These are phyloP conservation scores for Drosophila kohkoa DNA, from an alignment of 1,140 invertebrate genomes.

Conservation along the genomic window DNA sequence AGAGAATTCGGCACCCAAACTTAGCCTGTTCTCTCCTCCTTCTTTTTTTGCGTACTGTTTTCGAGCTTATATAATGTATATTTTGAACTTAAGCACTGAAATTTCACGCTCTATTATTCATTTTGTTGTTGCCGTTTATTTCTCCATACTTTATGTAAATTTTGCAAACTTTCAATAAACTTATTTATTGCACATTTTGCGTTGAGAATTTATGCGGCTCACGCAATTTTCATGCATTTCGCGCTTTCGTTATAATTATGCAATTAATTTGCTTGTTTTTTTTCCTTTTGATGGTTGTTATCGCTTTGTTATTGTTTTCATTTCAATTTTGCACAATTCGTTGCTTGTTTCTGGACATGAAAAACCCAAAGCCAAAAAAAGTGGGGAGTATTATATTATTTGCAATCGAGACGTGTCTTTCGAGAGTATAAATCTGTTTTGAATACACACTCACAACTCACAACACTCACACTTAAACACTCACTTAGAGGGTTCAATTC, in stretches of 20 bases:
- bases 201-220: slow-evolving; percentile 74
- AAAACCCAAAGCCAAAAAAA: slow-evolving; percentile 20
- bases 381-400: slow-evolving; percentile 49
- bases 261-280: slow-evolving; percentile 53
- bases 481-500: slow-evolving; percentile 15
- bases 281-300: slow-evolving; percentile 3
- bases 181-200: slow-evolving; percentile 56
- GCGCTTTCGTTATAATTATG: slow-evolving; percentile 67
- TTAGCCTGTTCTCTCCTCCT: not conserved
- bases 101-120: slow-evolving; percentile 35
- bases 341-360: slow-evolving; percentile 21
- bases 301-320: slow-evolving; percentile 14
- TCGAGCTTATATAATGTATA: slow-evolving; percentile 27
- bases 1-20: not conserved
- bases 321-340: slow-evolving; percentile 22
- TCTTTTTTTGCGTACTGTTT: not conserved
- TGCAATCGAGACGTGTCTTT: slow-evolving; percentile 57
- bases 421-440: slow-evolving; percentile 36
- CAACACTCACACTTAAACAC: slow-evolving; percentile 3
- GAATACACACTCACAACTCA: slow-evolving; percentile 6
- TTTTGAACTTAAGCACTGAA: slow-evolving; percentile 12
- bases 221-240: slow-evolving; percentile 67
- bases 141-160: slow-evolving; percentile 11
- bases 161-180: slow-evolving; percentile 42
- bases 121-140: slow-evolving; percentile 9